Percentiles rank a stretch among this genome's conserved stretches.
Evolutionary conservation across 64 coral and sea anemone species (phyloP).

Genomic region (Stylophora pistillata): DNA sequence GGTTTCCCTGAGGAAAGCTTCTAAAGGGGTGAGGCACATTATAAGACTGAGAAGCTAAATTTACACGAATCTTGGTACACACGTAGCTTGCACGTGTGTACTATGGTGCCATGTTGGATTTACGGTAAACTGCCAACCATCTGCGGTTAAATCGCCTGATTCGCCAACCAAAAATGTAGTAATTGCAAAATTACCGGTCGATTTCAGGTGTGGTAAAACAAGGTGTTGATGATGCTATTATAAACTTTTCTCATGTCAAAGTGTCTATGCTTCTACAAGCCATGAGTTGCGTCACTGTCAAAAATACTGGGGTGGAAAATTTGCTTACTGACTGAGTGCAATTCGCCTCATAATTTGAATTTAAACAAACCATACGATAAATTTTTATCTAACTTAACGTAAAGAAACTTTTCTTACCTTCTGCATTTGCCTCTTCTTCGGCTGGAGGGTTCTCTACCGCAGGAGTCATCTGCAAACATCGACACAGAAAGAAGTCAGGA

Average conservation of each 20-base stretch:
- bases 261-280: neutral
- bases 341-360: neutral
- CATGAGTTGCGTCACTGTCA: constrained; percentile 54
- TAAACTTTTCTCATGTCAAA: neutral
- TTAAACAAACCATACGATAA: neutral
- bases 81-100: no score
- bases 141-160: no score
- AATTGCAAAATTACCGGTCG: neutral
- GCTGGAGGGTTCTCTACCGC: constrained; percentile 93
- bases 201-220: neutral
- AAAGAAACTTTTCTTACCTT: constrained; percentile 9
- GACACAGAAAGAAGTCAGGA: neutral
- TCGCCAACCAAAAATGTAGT: neutral
- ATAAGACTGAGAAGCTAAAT: no score
- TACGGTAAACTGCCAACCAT: no score
- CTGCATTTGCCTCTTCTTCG: constrained; percentile 65
- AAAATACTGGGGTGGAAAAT: constrained; percentile 27
- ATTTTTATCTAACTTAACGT: neutral
- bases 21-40: no score
- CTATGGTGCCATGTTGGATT: no score
- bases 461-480: constrained; percentile 81
- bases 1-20: no score
- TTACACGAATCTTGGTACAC: no score
- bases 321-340: neutral
- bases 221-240: neutral